phyloP scores from a whole-genome alignment of 2,888 invertebrate genomes.

The Erebia aethiops region DNA sequence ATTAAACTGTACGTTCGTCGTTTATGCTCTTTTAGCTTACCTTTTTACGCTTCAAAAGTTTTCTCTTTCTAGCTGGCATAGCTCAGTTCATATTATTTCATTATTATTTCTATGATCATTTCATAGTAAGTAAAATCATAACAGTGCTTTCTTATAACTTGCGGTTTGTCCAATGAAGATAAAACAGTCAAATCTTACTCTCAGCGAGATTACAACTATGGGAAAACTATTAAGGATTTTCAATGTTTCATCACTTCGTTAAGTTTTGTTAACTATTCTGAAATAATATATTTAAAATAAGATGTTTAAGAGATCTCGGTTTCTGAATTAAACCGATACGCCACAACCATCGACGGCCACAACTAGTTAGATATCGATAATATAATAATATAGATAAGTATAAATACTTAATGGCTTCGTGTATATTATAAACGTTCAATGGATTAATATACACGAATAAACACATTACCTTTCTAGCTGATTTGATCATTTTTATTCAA shows the following conservation, averaged over 20 bases:
- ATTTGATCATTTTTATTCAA: conserved; percentile 4
- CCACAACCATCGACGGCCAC: neutral
- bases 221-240: neutral
- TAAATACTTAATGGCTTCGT: no score
- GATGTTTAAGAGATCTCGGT: neutral
- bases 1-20: neutral
- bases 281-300: neutral
- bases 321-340: neutral
- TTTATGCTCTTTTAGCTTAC: conserved; percentile 20
- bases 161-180: neutral
- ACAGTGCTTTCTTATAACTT: no score
- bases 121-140: neutral
- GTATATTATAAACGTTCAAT: neutral
- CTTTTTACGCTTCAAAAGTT: conserved; percentile 32
- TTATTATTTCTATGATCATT: neutral
- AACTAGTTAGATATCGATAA: no score
- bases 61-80: conserved; percentile 39
- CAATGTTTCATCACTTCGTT: neutral
- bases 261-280: neutral
- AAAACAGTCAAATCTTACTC: neutral
- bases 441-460: neutral
- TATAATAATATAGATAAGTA: no score
- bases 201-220: neutral
- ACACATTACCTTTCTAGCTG: neutral
- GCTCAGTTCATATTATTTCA: neutral